These are phyloP conservation scores for Drosophila diplacantha DNA, from an alignment of 2,888 invertebrate species.

Conservation along the genomic window DNA sequence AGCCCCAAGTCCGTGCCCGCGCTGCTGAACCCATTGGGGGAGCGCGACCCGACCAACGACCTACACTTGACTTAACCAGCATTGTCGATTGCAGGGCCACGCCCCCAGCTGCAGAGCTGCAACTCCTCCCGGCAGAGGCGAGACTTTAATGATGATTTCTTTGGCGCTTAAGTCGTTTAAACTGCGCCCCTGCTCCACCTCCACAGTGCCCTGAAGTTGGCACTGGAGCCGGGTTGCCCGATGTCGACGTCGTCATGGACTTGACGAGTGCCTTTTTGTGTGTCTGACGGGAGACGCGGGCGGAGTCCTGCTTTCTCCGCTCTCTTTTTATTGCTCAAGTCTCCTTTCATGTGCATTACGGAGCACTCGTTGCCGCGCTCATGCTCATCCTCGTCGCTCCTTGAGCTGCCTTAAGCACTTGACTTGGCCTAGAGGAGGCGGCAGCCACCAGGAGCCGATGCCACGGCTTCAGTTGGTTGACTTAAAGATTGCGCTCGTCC, in stretches of 20 bases:
- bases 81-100: conserved; percentile 69
- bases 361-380: conserved; percentile 59
- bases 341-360: conserved; percentile 71
- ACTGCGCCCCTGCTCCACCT: conserved; percentile 58
- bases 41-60: conserved; percentile 68
- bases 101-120: conserved; percentile 53
- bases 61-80: conserved; percentile 75
- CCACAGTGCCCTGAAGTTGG: conserved; percentile 15
- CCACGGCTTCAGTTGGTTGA: conserved; percentile 47
- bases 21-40: conserved; percentile 13
- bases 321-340: conserved; percentile 39
- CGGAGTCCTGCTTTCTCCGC: conserved; percentile 16
- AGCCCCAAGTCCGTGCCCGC: conserved; percentile 3
- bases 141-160: conserved; percentile 75
- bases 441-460: conserved; percentile 1
- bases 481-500: conserved; percentile 63
- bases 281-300: conserved; percentile 52
- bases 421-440: conserved; percentile 61
- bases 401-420: conserved; percentile 73
- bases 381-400: conserved; percentile 47
- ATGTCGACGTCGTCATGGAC: conserved; percentile 42
- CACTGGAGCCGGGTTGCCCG: conserved; percentile 30
- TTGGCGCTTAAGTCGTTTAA: conserved; percentile 74
- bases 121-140: conserved; percentile 52
- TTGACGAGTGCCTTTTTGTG: conserved; percentile 69